phyloP scores from a whole-genome alignment of 1,140 invertebrate genomes.

The Drosophila pseudoobscura region DNA sequence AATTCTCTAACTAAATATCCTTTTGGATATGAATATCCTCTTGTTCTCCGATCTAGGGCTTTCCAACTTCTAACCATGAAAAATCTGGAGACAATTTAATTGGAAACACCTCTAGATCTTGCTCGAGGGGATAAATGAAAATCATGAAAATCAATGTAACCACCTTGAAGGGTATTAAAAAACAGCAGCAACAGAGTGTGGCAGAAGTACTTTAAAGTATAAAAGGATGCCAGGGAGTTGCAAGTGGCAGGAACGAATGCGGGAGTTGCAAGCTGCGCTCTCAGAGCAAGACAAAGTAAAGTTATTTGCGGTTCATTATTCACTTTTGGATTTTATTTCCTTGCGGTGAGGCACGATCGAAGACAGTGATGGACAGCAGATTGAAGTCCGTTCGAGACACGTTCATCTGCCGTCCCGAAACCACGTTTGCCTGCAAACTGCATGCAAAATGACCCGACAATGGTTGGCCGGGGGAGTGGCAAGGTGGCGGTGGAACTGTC shows the following conservation, averaged over 20 bases:
- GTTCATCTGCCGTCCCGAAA: slow-evolving; percentile 29
- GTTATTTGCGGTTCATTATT: slow-evolving; percentile 82
- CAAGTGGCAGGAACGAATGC: background rate
- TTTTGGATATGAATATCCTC: too few relatives aligned
- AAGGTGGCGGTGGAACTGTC: background rate
- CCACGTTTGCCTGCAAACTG: slow-evolving; percentile 46
- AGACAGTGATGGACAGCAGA: slow-evolving; percentile 77
- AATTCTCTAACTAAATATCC: too few relatives aligned
- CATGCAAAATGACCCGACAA: slow-evolving; percentile 77
- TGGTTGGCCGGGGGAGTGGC: background rate
- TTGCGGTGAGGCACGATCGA: slow-evolving; percentile 69
- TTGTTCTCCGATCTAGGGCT: too few relatives aligned
- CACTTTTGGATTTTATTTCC: slow-evolving; percentile 78
- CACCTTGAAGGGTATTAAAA: too few relatives aligned
- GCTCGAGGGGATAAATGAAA: too few relatives aligned
- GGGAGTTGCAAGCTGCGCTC: slow-evolving; percentile 9
- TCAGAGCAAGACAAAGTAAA: slow-evolving; percentile 63
- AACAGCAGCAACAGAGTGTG: too few relatives aligned
- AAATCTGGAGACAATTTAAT: too few relatives aligned
- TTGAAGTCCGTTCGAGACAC: slow-evolving; percentile 66
- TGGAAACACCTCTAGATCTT: too few relatives aligned
- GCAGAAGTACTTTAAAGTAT: background rate
- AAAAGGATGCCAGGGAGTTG: too few relatives aligned
- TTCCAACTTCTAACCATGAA: too few relatives aligned
- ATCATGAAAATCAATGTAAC: too few relatives aligned